A percentile compares a stretch with the other conserved stretches of the same genome.
These are phyloP conservation scores for Ornithoptera alexandrae DNA, from an alignment of 2,888 invertebrate species.

Conservation along the genomic window DNA sequence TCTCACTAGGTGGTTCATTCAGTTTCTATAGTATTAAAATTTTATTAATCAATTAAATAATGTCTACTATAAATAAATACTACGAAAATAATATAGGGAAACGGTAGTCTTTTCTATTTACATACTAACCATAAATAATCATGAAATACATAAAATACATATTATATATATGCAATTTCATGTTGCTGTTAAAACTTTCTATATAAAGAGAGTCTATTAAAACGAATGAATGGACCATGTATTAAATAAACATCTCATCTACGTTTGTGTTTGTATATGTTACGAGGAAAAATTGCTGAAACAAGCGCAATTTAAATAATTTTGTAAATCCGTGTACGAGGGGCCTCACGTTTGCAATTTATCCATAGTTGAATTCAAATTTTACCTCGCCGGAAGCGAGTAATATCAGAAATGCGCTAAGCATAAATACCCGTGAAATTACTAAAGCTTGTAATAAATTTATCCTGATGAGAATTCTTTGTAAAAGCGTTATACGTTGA, in stretches of 20 bases:
- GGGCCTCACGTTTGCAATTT: constrained; percentile 1
- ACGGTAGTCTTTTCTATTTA: background rate
- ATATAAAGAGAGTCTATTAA: background rate
- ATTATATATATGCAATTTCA: background rate
- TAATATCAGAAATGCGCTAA: constrained; percentile 1
- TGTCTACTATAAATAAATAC: background rate
- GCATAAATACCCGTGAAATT: constrained; percentile 5
- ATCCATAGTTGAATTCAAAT: constrained; percentile 8
- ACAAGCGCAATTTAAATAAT: background rate
- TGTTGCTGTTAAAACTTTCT: background rate
- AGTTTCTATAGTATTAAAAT: background rate
- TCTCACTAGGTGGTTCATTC: constrained; percentile 1
- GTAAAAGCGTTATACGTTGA: constrained; percentile 6
- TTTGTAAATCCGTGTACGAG: too few relatives aligned
- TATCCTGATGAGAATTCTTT: constrained; percentile 3
- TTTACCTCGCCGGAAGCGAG: constrained; percentile 5
- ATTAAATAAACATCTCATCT: background rate
- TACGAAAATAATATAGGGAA: background rate
- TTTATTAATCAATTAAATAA: background rate
- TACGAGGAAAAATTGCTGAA: background rate
- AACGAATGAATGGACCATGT: background rate
- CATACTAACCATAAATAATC: too few relatives aligned
- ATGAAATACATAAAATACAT: background rate
- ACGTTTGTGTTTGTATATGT: background rate
- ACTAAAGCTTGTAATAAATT: constrained; percentile 5